These are phyloP conservation scores for Drosophila testacea DNA, from an alignment of 2,888 invertebrate species.

Conservation along the genomic window DNA sequence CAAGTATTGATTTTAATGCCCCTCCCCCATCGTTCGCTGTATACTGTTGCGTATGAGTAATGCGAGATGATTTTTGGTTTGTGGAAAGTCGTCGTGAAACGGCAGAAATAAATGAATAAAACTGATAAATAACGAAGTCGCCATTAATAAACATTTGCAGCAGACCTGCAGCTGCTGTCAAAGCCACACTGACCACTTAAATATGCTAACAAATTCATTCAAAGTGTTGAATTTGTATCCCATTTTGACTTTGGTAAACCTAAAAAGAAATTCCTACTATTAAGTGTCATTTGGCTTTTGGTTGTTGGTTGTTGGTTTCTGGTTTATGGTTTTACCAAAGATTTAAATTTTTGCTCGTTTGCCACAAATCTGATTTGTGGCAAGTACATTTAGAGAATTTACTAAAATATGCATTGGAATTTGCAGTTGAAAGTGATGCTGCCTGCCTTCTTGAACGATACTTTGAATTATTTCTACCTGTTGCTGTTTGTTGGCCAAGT, in stretches of 20 bases:
- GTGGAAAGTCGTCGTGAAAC: conserved; percentile 1
- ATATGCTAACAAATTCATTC: conserved; percentile 49
- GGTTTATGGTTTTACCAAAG: neutral
- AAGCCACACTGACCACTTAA: conserved; percentile 46
- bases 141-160: conserved; percentile 69
- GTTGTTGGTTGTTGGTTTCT: conserved; percentile 25
- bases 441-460: neutral
- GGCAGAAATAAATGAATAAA: conserved; percentile 44
- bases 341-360: conserved; percentile 11
- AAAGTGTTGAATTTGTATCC: conserved; percentile 46
- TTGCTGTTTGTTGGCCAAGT: conserved; percentile 15
- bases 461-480: conserved; percentile 21
- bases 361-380: conserved; percentile 61
- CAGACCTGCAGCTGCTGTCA: conserved; percentile 41
- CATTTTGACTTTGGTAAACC: conserved; percentile 30
- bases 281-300: conserved; percentile 42
- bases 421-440: neutral
- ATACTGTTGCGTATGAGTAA: conserved; percentile 46
- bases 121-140: conserved; percentile 54
- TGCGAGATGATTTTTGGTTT: conserved; percentile 23
- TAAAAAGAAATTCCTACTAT: conserved; percentile 19
- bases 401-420: conserved; percentile 8
- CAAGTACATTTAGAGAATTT: conserved; percentile 16
- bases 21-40: neutral
- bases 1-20: conserved; percentile 66